Evolutionary conservation across 1,140 invertebrate species (phyloP).

Genomic region (Ceratitis capitata): DNA sequence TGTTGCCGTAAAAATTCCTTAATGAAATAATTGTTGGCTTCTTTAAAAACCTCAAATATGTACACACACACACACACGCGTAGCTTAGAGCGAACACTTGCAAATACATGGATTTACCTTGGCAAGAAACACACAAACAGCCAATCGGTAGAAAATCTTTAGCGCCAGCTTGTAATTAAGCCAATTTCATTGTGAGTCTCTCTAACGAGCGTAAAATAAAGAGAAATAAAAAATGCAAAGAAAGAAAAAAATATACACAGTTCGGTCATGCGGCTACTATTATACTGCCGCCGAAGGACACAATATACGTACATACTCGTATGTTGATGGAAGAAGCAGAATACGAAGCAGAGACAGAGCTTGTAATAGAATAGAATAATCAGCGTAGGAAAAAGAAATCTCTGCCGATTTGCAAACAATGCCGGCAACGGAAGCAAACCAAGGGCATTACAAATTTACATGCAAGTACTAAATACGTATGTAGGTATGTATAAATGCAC

Average conservation of each 20-base stretch:
- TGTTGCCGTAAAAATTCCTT: not conserved
- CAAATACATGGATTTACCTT: not conserved
- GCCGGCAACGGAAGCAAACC: not conserved
- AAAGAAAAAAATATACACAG: not conserved
- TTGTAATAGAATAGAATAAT: not conserved
- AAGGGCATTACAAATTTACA: not conserved
- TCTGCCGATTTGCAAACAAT: not conserved
- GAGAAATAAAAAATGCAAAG: too few relatives aligned
- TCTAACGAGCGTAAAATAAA: too few relatives aligned
- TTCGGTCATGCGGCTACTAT: conserved; percentile 14
- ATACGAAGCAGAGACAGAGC: not conserved
- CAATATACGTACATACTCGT: not conserved
- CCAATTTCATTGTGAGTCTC: conserved; percentile 21
- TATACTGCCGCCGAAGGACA: not conserved
- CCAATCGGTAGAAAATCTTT: not conserved
- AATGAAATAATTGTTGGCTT: not conserved
- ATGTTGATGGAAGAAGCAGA: not conserved
- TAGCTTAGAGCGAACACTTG: not conserved
- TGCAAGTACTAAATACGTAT: not conserved
- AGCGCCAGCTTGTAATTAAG: not conserved
- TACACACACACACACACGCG: not conserved
- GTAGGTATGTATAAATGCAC: not conserved
- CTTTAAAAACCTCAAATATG: not conserved
- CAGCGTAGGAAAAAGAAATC: not conserved
- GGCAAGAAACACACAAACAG: not conserved